Conservation (phyloP, 2,113 vertebrate species). For the Parotia lawesii region DNA sequence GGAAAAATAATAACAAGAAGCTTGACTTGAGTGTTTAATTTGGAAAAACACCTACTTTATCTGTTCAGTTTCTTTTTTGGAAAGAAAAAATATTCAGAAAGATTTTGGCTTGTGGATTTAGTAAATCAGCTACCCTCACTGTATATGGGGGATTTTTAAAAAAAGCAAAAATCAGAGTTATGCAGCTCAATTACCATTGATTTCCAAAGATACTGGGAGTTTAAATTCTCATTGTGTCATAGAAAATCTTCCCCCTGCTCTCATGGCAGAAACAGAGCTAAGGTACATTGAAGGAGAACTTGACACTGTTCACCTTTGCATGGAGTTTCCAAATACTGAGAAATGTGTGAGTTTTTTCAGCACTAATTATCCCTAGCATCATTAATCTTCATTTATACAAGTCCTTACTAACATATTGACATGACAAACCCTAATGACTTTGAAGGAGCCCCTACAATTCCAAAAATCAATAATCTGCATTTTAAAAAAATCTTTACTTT, state of each 20-base stretch:
- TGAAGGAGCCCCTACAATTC: neutral
- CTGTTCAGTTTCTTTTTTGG: neutral
- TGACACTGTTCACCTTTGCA: neutral
- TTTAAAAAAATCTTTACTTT: conserved; percentile 35
- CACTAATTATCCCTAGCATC: neutral
- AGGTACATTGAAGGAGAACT: neutral
- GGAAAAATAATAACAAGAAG: neutral
- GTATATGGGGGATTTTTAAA: neutral
- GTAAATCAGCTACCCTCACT: neutral
- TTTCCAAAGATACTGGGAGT: neutral
- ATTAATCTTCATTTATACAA: conserved; percentile 42
- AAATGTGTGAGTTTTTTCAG: neutral
- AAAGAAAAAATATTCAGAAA: neutral
- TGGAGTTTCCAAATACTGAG: neutral
- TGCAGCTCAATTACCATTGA: neutral
- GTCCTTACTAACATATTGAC: neutral
- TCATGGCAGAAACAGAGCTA: neutral
- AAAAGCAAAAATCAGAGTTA: neutral
- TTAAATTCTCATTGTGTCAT: neutral
- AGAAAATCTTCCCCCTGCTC: neutral
- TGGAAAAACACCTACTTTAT: neutral
- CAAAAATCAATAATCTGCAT: conserved; percentile 11
- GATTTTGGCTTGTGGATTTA: neutral
- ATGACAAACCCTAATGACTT: neutral
- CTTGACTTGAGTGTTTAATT: neutral